Evolutionary conservation across 1,140 invertebrate species (phyloP).

Genomic region (Sminthurides bifidus): DNA sequence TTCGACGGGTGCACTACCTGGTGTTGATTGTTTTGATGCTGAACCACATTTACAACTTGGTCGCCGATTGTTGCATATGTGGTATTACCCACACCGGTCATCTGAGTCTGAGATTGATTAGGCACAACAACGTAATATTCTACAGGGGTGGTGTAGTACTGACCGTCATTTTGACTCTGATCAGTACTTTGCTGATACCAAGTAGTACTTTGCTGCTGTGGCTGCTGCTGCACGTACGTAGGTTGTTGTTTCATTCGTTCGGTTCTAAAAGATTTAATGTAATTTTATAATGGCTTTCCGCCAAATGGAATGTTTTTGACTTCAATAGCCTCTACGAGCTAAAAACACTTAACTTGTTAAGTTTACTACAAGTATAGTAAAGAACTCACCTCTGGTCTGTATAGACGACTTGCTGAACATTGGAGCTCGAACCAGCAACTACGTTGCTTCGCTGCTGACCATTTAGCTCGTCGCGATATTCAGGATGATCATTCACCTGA

Average conservation of each 20-base stretch:
- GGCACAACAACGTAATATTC: slow-evolving; percentile 5
- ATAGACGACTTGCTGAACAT: too few species aligned
- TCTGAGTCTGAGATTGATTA: neutral
- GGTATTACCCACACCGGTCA: neutral
- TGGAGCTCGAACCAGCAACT: too few species aligned
- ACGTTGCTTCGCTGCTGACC: too few species aligned
- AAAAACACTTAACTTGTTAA: too few species aligned
- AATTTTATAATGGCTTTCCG: neutral
- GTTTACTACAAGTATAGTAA: neutral
- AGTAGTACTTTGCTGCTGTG: neutral
- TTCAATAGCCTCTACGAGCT: too few species aligned
- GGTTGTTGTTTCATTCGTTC: neutral
- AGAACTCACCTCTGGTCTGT: neutral
- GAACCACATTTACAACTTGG: slow-evolving; percentile 2
- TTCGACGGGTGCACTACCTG: neutral
- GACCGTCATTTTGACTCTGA: neutral
- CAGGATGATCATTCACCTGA: slow-evolving; percentile 2
- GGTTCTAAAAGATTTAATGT: neutral
- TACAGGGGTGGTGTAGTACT: neutral
- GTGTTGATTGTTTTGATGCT: neutral
- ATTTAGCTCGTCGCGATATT: neutral
- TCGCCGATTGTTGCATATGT: neutral
- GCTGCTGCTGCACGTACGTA: neutral
- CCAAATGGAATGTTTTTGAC: too few species aligned
- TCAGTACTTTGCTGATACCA: neutral